These are phyloP conservation scores for Myiotriccus ornatus DNA, from an alignment of 2,797 vertebrate genomes.

Conservation along the genomic window DNA sequence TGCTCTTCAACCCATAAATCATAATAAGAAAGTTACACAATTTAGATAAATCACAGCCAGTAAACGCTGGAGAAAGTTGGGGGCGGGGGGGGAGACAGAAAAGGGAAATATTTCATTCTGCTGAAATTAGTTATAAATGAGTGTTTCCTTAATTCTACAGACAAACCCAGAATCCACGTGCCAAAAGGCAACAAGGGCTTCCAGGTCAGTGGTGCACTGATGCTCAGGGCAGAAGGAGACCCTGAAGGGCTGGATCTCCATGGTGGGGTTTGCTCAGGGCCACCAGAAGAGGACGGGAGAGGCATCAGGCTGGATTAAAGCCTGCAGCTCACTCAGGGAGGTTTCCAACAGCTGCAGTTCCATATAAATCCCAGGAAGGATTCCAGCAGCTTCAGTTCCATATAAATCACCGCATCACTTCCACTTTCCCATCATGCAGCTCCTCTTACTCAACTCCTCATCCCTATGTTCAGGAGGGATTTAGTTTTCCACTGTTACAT, in stretches of 20 bases:
- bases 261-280: neutral
- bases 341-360: fast-evolving
- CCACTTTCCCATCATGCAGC: neutral
- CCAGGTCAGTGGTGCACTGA: neutral
- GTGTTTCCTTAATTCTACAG: neutral
- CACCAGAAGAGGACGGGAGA: neutral
- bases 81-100: neutral
- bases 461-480: neutral
- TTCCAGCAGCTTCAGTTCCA: fast-evolving
- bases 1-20: neutral
- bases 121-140: neutral
- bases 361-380: neutral
- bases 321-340: neutral
- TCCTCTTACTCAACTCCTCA: neutral
- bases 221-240: neutral
- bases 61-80: neutral
- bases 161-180: neutral
- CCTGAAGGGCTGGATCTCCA: neutral
- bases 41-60: neutral
- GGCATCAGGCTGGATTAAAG: neutral
- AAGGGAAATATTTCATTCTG: neutral
- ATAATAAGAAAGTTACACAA: neutral
- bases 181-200: neutral
- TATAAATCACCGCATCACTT: neutral
- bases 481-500: neutral